These are phyloP conservation scores for Parnassius apollo DNA, from an alignment of 2,888 invertebrate species.

Conservation along the genomic window DNA sequence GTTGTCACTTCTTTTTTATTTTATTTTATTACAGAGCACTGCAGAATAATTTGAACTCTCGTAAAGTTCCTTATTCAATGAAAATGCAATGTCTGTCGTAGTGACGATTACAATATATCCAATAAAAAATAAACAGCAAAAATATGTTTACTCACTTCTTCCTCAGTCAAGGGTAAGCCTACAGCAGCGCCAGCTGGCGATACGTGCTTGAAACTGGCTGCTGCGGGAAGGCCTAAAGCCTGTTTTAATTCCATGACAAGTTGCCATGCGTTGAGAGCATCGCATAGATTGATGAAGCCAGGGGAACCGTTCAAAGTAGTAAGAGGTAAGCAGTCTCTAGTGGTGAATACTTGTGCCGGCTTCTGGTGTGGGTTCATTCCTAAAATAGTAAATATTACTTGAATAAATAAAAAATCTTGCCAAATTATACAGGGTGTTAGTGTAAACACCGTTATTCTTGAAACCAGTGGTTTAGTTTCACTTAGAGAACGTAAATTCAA, in stretches of 20 bases:
- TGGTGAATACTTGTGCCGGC: constrained; percentile 95
- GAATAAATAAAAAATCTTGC: not conserved
- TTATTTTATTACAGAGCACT: too few relatives aligned
- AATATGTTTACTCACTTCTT: constrained; percentile 72
- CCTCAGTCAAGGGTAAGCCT: constrained; percentile 87
- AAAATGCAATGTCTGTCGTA: too few relatives aligned
- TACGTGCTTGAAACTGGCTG: constrained; percentile 98
- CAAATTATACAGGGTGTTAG: not conserved
- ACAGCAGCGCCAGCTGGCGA: constrained; percentile 99
- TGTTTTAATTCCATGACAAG: constrained; percentile 92
- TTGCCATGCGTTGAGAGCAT: constrained; percentile 98
- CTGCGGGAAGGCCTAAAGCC: constrained; percentile 92
- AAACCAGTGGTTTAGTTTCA: too few relatives aligned
- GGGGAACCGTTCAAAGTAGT: constrained; percentile 96
- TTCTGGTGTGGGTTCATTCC: constrained; percentile 99
- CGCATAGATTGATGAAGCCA: constrained; percentile 98
- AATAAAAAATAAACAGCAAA: too few relatives aligned
- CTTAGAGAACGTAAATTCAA: too few relatives aligned
- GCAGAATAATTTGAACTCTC: too few relatives aligned
- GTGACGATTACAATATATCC: too few relatives aligned
- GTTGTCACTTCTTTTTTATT: too few relatives aligned
- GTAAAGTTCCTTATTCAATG: too few relatives aligned
- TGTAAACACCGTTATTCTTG: too few relatives aligned
- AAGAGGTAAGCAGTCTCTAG: constrained; percentile 88
- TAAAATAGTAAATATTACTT: constrained; percentile 32